A percentile compares a stretch with the other conserved stretches of the same genome.
Evolutionary conservation across 2,113 vertebrate species (phyloP).

Genomic region (Pardalotus punctatus): DNA sequence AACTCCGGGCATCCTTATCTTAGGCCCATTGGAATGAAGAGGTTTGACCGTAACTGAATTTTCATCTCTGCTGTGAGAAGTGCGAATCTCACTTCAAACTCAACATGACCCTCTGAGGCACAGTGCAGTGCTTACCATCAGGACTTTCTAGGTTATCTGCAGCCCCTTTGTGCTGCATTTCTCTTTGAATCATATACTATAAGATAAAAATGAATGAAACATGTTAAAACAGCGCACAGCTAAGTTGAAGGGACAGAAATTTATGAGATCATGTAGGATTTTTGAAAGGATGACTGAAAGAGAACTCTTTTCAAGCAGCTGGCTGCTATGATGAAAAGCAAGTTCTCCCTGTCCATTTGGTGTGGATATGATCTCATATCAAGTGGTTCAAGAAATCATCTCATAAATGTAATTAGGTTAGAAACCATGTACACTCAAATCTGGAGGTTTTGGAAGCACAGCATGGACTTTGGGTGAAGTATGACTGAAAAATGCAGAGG

Average conservation of each 20-base stretch:
- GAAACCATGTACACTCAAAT: background rate
- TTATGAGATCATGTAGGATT: slow-evolving; percentile 32
- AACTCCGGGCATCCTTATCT: background rate
- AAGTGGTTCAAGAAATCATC: slow-evolving; percentile 34
- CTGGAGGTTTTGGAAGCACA: background rate
- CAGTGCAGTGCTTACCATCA: background rate
- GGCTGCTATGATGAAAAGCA: slow-evolving; percentile 35
- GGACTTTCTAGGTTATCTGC: slow-evolving; percentile 19
- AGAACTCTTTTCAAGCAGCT: slow-evolving; percentile 35
- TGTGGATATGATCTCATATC: slow-evolving; percentile 52
- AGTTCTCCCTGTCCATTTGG: background rate
- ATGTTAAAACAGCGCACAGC: slow-evolving; percentile 9
- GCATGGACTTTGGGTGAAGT: background rate
- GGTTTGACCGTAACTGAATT: background rate
- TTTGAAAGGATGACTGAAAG: slow-evolving; percentile 44
- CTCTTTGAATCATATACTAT: slow-evolving; percentile 19
- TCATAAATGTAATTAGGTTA: slow-evolving; percentile 43
- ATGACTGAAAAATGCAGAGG: background rate
- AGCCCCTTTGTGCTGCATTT: background rate
- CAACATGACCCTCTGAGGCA: slow-evolving; percentile 3
- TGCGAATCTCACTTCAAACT: slow-evolving; percentile 3
- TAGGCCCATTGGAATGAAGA: background rate
- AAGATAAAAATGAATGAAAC: slow-evolving; percentile 52
- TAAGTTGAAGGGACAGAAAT: slow-evolving; percentile 46
- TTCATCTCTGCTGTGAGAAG: background rate